Percentiles rank a stretch among this genome's conserved stretches.
These are phyloP conservation scores for Podarcis raffonei DNA, from an alignment of 2,113 vertebrate species.

Conservation along the genomic window DNA sequence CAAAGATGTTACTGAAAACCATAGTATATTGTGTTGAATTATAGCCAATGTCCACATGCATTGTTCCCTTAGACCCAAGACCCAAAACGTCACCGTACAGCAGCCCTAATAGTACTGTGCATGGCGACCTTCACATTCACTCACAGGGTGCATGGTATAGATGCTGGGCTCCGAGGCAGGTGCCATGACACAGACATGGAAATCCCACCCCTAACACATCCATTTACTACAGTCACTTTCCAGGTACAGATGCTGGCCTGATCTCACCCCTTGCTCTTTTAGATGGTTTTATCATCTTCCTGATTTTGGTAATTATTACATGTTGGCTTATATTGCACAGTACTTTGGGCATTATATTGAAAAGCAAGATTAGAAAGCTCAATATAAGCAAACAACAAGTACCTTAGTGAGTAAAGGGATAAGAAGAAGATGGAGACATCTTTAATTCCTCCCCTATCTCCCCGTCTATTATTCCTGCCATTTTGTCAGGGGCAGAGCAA, in stretches of 20 bases:
- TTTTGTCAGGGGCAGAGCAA: neutral
- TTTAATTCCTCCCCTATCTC: neutral
- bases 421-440: neutral
- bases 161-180: neutral
- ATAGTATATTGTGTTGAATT: neutral
- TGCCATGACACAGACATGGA: no score
- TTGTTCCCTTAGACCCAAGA: neutral
- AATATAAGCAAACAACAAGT: neutral
- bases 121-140: neutral
- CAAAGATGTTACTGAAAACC: neutral
- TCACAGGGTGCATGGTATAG: neutral
- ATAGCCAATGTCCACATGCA: neutral
- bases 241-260: neutral
- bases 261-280: neutral
- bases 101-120: neutral
- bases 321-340: neutral
- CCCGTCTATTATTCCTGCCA: neutral
- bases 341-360: neutral
- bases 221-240: neutral
- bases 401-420: neutral
- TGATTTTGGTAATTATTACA: neutral
- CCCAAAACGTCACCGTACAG: neutral
- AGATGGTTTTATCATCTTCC: neutral
- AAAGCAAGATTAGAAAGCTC: neutral
- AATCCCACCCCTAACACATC: no score